These are phyloP conservation scores for Cossypha heuglini DNA, from an alignment of 2,797 vertebrate genomes.

Conservation along the genomic window DNA sequence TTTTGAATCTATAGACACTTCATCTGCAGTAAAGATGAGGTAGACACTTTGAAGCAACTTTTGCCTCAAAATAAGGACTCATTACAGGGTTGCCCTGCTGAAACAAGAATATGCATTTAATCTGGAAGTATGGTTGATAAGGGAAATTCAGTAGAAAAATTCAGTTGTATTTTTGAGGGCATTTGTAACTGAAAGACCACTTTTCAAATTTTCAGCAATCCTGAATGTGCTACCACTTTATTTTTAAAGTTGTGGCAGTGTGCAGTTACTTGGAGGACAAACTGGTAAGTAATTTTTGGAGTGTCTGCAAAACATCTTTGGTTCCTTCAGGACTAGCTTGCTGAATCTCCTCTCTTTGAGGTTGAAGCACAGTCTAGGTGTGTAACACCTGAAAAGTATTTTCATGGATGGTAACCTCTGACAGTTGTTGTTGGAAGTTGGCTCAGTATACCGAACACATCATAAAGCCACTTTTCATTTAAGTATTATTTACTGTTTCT, in stretches of 20 bases:
- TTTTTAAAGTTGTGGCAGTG: not conserved
- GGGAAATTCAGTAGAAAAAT: not conserved
- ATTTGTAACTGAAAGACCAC: not conserved
- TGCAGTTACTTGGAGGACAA: not conserved
- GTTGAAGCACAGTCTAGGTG: not conserved
- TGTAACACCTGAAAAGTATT: not conserved
- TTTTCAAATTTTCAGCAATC: not conserved
- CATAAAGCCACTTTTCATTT: not conserved
- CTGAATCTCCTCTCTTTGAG: not conserved
- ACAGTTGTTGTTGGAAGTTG: not conserved
- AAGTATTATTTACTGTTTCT: not conserved
- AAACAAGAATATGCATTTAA: not conserved
- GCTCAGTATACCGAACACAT: not conserved
- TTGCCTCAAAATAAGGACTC: not conserved
- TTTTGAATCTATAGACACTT: not conserved
- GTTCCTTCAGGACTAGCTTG: not conserved
- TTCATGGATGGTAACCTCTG: not conserved
- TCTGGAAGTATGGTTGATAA: not conserved
- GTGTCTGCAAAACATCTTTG: not conserved
- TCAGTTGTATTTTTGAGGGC: not conserved
- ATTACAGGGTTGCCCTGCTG: not conserved
- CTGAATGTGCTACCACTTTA: not conserved
- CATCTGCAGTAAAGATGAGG: not conserved
- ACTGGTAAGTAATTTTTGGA: not conserved
- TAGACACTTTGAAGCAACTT: not conserved